Base-by-base conservation (phyloP, 2,888 invertebrate genomes). In the Hydrotaea diabolus region DNA sequence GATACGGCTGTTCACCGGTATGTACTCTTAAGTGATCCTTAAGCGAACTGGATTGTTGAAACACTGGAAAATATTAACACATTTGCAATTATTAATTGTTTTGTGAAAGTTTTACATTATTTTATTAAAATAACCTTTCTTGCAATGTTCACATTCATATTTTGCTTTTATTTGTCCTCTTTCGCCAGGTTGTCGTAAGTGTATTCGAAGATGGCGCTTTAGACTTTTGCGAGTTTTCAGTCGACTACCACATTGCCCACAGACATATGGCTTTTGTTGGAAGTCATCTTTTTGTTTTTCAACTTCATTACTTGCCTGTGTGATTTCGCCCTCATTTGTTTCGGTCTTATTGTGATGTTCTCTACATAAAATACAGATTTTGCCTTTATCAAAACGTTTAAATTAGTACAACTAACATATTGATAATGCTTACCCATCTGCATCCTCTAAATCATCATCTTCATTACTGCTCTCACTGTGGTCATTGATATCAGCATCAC, bases 1-100 rank as follows among this genome's bases (percentile, higher is more conserved):
- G 89, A 87, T 90, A 94, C 0, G 94, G 94, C 0, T 93, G 93
- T 87, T 94, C 94, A 0, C 94, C 93, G 1, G 88, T 90, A 87
- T 94, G 94, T 0, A 92, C 93, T 1, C 94, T 91, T 23, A 94
- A 87, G 86, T 94, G 94, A 86, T 94, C 94, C 82, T 94, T 94
- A 0, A 94, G 88, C 43, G 93, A 94, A 87, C 94, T 94, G 4
- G 93, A 89, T 88, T 94, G 94, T 0, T 91, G 89, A 88, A 94
- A 94, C 4, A 92, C 94, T 94, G 57, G 46, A 75, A 79, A 23
- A 31, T 8, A 72, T 53, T n/a, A 4, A 64, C 13, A 64, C 23
- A 31, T 31, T 31, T 64, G 2, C 2, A 39, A 21, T 1, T 39
- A 66, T 17, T 46, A 11, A 1, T 23, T 0, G 53, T 39, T 15